Conservation (phyloP, 1,140 invertebrate species). For the Dreissena polymorpha region DNA sequence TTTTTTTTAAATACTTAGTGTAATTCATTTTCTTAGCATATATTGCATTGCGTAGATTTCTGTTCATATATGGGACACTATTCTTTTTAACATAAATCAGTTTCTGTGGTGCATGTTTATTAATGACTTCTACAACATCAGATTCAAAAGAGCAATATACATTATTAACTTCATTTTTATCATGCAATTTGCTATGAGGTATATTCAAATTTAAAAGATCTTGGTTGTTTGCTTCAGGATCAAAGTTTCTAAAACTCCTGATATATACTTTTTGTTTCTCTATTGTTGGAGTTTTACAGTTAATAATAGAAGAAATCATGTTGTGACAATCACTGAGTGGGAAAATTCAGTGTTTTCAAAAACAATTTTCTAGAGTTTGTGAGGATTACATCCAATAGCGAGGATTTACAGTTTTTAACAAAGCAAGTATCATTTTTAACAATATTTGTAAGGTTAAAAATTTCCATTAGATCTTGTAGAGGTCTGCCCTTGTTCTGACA, state of each 20-base stretch:
- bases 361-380: slow-evolving; percentile 13
- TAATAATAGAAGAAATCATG: slow-evolving; percentile 37
- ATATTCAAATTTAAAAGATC: slow-evolving; percentile 15
- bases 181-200: neutral
- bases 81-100: slow-evolving; percentile 24
- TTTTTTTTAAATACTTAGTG: slow-evolving; percentile 11
- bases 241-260: slow-evolving; percentile 39
- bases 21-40: slow-evolving; percentile 48
- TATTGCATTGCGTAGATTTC: slow-evolving; percentile 28
- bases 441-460: slow-evolving; percentile 21
- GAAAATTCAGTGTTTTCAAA: slow-evolving; percentile 21
- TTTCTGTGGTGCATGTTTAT: slow-evolving; percentile 43
- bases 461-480: slow-evolving; percentile 24
- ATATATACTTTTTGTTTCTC: slow-evolving; percentile 35
- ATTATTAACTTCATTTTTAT: slow-evolving; percentile 10
- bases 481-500: slow-evolving; percentile 16
- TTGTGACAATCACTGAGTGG: slow-evolving; percentile 50
- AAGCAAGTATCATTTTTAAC: slow-evolving; percentile 29
- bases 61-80: slow-evolving; percentile 18
- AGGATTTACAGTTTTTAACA: neutral
- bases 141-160: slow-evolving; percentile 29
- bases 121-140: slow-evolving; percentile 20
- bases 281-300: slow-evolving; percentile 12
- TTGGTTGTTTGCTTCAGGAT: slow-evolving; percentile 20
- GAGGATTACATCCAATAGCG: slow-evolving; percentile 19